These are phyloP conservation scores for Heteronetta atricapilla DNA, from an alignment of 2,113 vertebrate genomes.

Conservation along the genomic window DNA sequence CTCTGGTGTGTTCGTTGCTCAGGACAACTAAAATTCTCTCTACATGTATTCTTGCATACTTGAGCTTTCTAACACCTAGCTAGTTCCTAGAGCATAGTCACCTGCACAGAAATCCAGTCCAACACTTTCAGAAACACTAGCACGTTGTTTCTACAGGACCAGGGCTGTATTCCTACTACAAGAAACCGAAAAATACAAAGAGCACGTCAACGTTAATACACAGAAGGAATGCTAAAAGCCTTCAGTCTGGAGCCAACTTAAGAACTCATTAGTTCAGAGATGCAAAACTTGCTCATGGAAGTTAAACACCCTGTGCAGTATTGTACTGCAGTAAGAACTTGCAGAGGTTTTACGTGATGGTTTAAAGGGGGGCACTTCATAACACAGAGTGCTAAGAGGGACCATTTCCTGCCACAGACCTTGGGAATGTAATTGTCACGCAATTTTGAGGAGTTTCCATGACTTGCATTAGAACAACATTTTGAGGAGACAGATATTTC, in stretches of 20 bases:
- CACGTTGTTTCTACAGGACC: not conserved
- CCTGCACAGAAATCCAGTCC: not conserved
- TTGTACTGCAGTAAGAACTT: not conserved
- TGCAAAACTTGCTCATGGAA: not conserved
- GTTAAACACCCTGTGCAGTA: not conserved
- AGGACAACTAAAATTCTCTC: not conserved
- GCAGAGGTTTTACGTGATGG: not conserved
- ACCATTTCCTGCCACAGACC: not conserved
- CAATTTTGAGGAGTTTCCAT: not conserved
- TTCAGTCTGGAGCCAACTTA: not conserved
- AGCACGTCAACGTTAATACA: rapidly evolving
- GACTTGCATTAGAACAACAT: not conserved
- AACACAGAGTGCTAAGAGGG: not conserved
- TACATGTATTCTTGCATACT: not conserved
- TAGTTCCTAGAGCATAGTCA: not conserved
- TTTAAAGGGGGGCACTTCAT: not conserved
- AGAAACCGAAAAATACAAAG: not conserved
- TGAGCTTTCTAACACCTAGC: not conserved
- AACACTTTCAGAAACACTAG: not conserved
- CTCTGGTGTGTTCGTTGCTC: not conserved
- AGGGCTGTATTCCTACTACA: not conserved
- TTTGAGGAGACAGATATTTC: not conserved
- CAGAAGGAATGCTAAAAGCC: not conserved
- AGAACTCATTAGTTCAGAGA: not conserved
- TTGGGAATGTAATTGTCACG: not conserved